Evolutionary conservation across 2,888 invertebrate species (phyloP).

Genomic region (Scotopteryx bipunctaria): DNA sequence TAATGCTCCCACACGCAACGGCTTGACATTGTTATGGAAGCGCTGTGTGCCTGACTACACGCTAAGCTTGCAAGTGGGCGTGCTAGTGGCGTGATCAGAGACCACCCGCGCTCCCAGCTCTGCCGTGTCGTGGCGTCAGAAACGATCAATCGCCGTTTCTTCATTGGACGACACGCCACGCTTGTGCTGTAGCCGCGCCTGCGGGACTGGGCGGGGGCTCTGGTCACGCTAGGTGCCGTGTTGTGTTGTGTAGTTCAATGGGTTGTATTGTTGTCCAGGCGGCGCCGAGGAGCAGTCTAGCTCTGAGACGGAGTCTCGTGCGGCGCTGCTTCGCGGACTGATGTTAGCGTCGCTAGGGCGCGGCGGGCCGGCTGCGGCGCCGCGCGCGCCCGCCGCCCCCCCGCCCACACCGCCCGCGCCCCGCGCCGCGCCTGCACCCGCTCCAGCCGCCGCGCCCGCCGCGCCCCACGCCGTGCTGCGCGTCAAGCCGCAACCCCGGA

Average conservation of each 20-base stretch:
- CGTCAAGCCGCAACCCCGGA: conserved; percentile 71
- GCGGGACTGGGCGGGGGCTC: no score
- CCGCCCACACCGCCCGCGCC: conserved; percentile 42
- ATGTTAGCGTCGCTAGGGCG: conserved; percentile 75
- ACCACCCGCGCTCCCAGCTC: no score
- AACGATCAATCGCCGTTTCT: no score
- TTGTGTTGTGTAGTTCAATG: no score
- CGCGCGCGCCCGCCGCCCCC: conserved; percentile 42
- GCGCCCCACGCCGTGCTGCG: conserved; percentile 54
- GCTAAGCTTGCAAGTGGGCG: no score
- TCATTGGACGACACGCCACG: no score
- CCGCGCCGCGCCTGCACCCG: conserved; percentile 44
- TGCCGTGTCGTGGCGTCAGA: no score
- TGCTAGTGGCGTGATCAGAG: no score
- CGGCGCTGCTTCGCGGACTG: conserved; percentile 72
- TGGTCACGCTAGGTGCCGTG: no score
- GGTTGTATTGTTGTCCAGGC: conserved; percentile 47
- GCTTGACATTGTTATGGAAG: no score
- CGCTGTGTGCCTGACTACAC: neutral
- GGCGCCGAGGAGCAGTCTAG: conserved; percentile 51
- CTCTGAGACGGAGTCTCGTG: conserved; percentile 66
- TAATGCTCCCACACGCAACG: no score
- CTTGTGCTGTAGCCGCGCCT: no score
- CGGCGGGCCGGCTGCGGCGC: conserved; percentile 42
- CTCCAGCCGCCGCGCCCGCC: conserved; percentile 45